Evolutionary conservation across 2,113 vertebrate genomes (phyloP), one percentile per base, ranked within the genome.

Genomic region (Cottus gobio): DNA sequence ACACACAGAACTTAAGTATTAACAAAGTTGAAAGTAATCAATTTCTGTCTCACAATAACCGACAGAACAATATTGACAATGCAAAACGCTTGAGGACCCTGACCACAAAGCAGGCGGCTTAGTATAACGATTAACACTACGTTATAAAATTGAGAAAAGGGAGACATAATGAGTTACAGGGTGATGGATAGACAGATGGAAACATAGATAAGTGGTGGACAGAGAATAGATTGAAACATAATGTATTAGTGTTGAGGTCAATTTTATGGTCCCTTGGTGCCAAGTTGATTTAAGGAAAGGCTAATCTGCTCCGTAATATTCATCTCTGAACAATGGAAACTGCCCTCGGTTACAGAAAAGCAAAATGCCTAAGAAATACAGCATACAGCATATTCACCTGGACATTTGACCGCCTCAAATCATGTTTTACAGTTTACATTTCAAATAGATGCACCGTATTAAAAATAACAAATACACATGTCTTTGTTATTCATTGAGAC

Each of bases 31-130:
- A 71, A 36, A 48, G 75, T 82, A 62, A n/a, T n/a, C n/a, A 80
- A 80, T 71, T 79, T 50, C 75, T 11, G 61, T 67, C 79, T 31
- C 37, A 80, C 57, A 69, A 74, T 80, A 80, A 75, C 22, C 54
- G 68, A 85, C 65, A 69, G 75, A 80, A 79, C 78, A 71, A 77
- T 73, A 83, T 71, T 76, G 80, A 89, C 73, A 56, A 87, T 85
- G 83, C 48, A 83, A 73, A 80, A 67, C 89, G 84, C 62, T 76
- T 71, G 79, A 90, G 82, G 82, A 85, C 81, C 89, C 86, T 88
- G 89, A 89, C 87, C 91, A 92, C 83, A 92, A 91, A 92, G 88
- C 87, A 92, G 89, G 85, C 61, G 42, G 84, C 80, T 89, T 76
- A 80, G 83, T 61, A 83, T 76, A 78, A 72, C 76, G 75, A 64